Evolutionary conservation across 2,888 invertebrate genomes (phyloP).

Genomic region (Mythimna lalbum): DNA sequence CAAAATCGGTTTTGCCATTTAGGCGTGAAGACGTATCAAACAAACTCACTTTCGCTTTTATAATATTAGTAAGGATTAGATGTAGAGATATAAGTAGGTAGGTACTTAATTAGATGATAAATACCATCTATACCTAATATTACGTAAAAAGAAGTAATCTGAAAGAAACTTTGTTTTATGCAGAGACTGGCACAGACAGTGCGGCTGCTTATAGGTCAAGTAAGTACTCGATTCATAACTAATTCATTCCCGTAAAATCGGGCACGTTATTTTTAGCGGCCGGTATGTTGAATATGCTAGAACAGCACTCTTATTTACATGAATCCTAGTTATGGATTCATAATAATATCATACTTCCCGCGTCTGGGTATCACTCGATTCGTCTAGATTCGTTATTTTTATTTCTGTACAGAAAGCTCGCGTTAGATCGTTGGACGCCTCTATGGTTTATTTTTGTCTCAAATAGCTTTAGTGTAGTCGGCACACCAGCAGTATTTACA

Average conservation of each 20-base stretch:
- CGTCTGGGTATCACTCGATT: constrained; percentile 55
- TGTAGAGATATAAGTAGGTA: too few relatives aligned
- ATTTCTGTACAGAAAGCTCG: constrained; percentile 65
- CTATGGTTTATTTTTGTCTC: constrained; percentile 72
- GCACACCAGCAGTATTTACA: constrained; percentile 65
- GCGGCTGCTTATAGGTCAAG: not conserved
- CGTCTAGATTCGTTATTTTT: constrained; percentile 72
- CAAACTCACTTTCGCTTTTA: too few relatives aligned
- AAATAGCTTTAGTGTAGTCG: constrained; percentile 57
- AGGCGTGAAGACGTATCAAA: too few relatives aligned
- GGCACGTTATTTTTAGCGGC: not conserved
- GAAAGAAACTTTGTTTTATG: not conserved
- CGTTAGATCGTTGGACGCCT: constrained; percentile 71
- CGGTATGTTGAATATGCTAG: not conserved
- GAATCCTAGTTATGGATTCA: not conserved
- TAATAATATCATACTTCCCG: constrained; percentile 20
- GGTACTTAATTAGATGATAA: not conserved
- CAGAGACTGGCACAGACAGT: not conserved
- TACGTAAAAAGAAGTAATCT: not conserved
- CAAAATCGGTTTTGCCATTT: too few relatives aligned
- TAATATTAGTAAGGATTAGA: too few relatives aligned
- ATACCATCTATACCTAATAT: not conserved
- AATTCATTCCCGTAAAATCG: not conserved
- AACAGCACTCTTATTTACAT: not conserved
- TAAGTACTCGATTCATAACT: not conserved